Evolutionary conservation across 2,113 vertebrate genomes (phyloP), one percentile per base, ranked within the genome.

Genomic region (Oreochromis spilurus): DNA sequence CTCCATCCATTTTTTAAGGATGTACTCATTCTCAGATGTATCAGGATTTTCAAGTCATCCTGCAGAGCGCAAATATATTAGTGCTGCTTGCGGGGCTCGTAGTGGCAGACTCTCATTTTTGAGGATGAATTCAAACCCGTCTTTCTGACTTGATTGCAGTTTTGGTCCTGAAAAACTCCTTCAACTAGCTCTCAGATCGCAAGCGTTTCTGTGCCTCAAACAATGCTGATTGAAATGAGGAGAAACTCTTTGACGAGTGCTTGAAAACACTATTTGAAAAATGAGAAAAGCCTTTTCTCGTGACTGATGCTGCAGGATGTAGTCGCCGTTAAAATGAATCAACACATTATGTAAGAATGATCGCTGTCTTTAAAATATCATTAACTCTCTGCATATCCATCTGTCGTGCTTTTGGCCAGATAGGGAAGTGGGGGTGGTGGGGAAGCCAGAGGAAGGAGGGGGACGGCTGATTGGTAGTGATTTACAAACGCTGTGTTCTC

Each of bases 311-410:
- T 86, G 84, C 81, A 87, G 89, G 91, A 93, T 90, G 84, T 84
- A 83, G 86, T 53, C 60, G 62, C 31, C 6, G 58, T 58, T 79
- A 84, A 89, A 87, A 93, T 65, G 86, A 89, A 84, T 72, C 87
- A 87, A 89, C 92, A 84, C 86, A 89, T 91, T 94, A 91, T 87
- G 85, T 82, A 84, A 91, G 92, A 93, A 80, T 17, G 92, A 92
- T 93, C 52, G 79, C 90, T 43, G 85, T 93, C 91, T 95, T 93
- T 91, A 90, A 93, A 93, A 94, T 84, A 90, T 86, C 92, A 84
- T 93, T 93, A 92, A 85, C 80, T 89, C 83, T 85, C 94, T 90
- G 90, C 89, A 90, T 93, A 91, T 89, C 92, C 93, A 94, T 94
- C 93, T 95, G 91, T 89, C 88, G 91, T 90, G 67, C 87, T 89